Conservation (phyloP, 2,888 invertebrate species). For the Mamestra brassicae region DNA sequence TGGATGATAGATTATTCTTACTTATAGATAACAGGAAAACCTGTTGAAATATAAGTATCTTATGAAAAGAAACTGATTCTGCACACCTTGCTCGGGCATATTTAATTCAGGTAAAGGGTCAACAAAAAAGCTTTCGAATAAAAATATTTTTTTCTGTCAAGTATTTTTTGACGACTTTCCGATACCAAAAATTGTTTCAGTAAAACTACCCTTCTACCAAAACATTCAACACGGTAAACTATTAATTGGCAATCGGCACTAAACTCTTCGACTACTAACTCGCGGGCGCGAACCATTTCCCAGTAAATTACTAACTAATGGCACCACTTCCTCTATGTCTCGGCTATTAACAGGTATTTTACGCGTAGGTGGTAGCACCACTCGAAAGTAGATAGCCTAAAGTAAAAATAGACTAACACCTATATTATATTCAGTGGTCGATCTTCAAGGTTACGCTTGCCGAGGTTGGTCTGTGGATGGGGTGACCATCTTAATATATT, state of each 20-base stretch:
- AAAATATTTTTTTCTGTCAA: not conserved
- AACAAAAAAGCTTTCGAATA: not conserved
- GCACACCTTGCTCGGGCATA: not conserved
- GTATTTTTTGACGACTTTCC: not conserved
- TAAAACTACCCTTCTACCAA: not conserved
- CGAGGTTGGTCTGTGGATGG: no score
- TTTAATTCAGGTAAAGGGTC: not conserved
- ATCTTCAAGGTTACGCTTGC: no score
- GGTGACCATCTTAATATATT: no score
- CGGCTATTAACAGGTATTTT: not conserved
- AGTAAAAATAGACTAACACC: not conserved
- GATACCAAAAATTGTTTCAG: not conserved
- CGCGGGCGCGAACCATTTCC: constrained; percentile 49
- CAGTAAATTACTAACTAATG: constrained; percentile 14
- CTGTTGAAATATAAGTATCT: no score
- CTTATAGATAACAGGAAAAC: no score
- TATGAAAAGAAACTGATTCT: no score
- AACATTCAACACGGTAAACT: constrained; percentile 24
- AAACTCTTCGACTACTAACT: not conserved
- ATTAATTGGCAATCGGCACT: constrained; percentile 49
- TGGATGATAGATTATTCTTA: no score
- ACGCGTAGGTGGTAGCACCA: not conserved
- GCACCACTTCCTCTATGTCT: constrained; percentile 4
- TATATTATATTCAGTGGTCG: no score
- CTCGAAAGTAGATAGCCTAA: not conserved